phyloP scores from a whole-genome alignment of 2,113 vertebrate species.

The Felis chaus region DNA sequence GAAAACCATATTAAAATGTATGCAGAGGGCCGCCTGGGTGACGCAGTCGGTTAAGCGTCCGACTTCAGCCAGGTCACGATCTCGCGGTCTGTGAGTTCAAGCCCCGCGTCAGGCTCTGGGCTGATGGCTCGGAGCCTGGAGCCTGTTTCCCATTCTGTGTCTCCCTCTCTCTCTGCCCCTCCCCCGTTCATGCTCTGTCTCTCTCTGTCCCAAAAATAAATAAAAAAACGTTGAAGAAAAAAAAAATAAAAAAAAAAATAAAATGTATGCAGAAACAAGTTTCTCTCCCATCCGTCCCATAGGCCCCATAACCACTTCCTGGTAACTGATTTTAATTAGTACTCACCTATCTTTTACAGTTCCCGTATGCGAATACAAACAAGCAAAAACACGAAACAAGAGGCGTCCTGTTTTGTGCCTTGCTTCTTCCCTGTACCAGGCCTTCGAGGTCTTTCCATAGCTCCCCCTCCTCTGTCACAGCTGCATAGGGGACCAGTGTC shows the following conservation, averaged over 20 bases:
- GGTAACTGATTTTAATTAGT: neutral
- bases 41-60: too few species aligned
- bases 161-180: too few species aligned
- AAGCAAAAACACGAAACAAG: neutral
- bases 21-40: neutral
- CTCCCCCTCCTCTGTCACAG: neutral
- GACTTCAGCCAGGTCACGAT: too few species aligned
- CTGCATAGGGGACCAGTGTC: rapidly evolving
- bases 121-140: too few species aligned
- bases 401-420: neutral
- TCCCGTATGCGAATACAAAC: neutral
- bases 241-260: neutral
- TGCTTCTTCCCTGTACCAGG: neutral
- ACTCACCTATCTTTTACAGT: neutral
- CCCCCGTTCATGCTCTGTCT: too few species aligned
- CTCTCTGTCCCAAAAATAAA: too few species aligned
- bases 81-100: too few species aligned
- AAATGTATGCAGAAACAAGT: neutral
- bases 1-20: neutral
- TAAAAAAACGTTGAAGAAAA: too few species aligned
- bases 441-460: neutral
- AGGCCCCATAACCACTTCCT: neutral
- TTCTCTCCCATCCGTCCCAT: neutral
- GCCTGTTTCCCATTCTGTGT: too few species aligned
- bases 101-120: too few species aligned